Evolutionary conservation across 2,113 vertebrate species (phyloP).

Genomic region (Papio anubis): DNA sequence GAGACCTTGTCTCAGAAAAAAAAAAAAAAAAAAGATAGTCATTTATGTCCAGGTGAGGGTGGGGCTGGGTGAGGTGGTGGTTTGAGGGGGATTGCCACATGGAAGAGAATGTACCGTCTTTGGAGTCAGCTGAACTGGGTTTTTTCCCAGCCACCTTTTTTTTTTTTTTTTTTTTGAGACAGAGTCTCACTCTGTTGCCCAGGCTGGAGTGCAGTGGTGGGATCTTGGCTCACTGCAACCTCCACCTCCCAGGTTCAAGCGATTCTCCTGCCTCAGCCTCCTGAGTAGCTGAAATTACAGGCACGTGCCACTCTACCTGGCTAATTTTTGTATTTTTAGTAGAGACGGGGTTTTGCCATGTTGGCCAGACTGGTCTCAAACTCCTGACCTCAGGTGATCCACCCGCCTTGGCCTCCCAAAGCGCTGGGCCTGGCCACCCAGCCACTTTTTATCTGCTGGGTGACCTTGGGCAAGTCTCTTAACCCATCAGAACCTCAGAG

Average conservation of each 20-base stretch:
- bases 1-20: no score
- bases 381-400: background rate
- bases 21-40: background rate
- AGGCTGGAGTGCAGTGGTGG: no score
- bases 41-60: background rate
- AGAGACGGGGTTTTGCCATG: no score
- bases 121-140: background rate
- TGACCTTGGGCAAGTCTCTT: background rate
- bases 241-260: no score
- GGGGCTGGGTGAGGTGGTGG: accelerated
- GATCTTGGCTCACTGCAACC: no score
- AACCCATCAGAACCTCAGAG: background rate
- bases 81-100: background rate
- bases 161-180: background rate
- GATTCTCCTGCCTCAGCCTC: no score
- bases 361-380: background rate
- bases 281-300: no score
- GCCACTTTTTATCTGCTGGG: background rate
- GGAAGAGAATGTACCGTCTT: background rate
- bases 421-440: background rate
- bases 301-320: no score
- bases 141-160: background rate
- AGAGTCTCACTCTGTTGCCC: no score
- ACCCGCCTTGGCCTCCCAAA: background rate
- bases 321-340: no score